phyloP scores from a whole-genome alignment of 1,140 invertebrate genomes.

The Bombus waltoni region DNA sequence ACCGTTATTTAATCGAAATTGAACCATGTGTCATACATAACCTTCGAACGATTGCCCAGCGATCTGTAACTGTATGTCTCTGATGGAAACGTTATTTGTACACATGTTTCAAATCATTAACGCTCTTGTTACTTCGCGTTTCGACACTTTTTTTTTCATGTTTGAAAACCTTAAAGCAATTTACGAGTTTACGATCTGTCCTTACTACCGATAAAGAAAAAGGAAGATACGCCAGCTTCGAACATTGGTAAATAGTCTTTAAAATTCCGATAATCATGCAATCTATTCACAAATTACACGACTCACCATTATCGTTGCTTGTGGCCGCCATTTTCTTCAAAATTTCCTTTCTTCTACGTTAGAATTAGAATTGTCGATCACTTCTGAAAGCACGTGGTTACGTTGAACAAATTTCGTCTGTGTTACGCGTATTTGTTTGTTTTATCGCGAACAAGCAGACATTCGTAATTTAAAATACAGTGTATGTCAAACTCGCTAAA shows the following conservation, averaged over 20 bases:
- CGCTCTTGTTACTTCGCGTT: not conserved
- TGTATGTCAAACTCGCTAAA: not conserved
- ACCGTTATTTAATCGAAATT: slow-evolving; percentile 42
- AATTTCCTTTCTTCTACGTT: not conserved
- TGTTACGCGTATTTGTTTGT: too few species aligned
- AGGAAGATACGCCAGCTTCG: not conserved
- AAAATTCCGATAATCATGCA: not conserved
- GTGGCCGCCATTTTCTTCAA: not conserved
- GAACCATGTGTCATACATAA: not conserved
- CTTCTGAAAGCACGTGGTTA: not conserved
- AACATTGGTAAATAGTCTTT: not conserved
- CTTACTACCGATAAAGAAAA: not conserved
- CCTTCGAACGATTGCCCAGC: not conserved
- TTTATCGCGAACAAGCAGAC: too few species aligned
- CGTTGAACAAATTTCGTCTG: not conserved
- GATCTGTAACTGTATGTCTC: not conserved
- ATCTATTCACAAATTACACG: not conserved
- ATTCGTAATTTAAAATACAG: not conserved
- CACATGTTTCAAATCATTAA: not conserved
- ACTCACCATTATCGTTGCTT: not conserved
- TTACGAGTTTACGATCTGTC: not conserved
- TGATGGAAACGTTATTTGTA: slow-evolving; percentile 12
- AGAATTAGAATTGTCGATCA: not conserved
- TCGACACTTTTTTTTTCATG: not conserved
- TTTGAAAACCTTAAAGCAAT: not conserved